A percentile compares a stretch with the other conserved stretches of the same genome.
Evolutionary conservation across 2,113 vertebrate genomes (phyloP).

Genomic region (Chaenocephalus aceratus): DNA sequence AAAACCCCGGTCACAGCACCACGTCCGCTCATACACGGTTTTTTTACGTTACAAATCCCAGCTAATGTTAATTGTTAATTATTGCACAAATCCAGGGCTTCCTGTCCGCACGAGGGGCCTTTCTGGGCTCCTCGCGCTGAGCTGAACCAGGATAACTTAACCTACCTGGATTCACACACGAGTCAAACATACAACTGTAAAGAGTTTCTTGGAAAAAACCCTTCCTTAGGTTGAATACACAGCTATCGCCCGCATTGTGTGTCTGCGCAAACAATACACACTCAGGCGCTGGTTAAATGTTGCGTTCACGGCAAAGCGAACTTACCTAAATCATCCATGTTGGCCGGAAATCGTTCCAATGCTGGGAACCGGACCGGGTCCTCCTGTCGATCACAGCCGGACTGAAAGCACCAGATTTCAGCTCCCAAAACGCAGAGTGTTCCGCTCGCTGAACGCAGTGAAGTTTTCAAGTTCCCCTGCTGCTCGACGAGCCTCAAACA

Average conservation of each 20-base stretch:
- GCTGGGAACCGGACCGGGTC: constrained; percentile 59
- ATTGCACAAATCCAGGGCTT: not conserved
- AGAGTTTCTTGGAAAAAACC: not conserved
- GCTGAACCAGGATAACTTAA: constrained; percentile 30
- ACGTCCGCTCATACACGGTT: not conserved
- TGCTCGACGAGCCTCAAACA: constrained; percentile 52
- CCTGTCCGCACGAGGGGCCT: constrained; percentile 37
- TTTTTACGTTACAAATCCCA: not conserved
- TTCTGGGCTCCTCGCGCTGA: constrained; percentile 9
- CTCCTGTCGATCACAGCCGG: constrained; percentile 50
- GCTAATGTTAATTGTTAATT: constrained; percentile 8
- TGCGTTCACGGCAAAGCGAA: constrained; percentile 50
- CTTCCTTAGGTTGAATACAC: not conserved
- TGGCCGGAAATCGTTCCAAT: constrained; percentile 73
- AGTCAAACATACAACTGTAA: not conserved
- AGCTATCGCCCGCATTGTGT: not conserved
- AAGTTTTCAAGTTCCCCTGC: constrained; percentile 76
- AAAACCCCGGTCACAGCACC: not conserved
- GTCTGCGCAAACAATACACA: constrained; percentile 9
- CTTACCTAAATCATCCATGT: constrained; percentile 84
- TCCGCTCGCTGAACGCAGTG: constrained; percentile 21
- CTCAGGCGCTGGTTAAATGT: constrained; percentile 21
- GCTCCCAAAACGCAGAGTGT: constrained; percentile 17
- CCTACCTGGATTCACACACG: constrained; percentile 4
- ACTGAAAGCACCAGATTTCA: constrained; percentile 25